Conservation (phyloP, 2,797 vertebrate species). For the Decapterus maruadsi region DNA sequence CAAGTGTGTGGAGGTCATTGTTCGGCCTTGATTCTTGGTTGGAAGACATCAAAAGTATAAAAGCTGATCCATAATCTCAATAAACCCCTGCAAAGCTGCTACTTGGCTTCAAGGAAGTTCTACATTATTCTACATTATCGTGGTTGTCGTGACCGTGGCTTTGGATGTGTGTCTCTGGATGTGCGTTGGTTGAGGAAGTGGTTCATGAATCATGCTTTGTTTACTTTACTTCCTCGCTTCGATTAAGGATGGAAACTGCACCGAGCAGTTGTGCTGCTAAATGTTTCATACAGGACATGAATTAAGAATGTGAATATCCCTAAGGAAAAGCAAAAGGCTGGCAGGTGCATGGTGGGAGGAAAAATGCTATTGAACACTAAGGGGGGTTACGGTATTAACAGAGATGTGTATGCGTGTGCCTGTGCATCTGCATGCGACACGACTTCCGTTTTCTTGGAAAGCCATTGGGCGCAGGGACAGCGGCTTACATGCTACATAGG, state of each 20-base stretch:
- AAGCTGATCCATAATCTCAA: constrained; percentile 69
- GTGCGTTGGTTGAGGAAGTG: constrained; percentile 36
- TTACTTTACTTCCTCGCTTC: constrained; percentile 54
- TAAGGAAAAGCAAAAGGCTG: constrained; percentile 30
- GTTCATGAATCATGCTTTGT: constrained; percentile 55
- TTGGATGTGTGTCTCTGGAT: constrained; percentile 35
- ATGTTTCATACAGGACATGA: constrained; percentile 68
- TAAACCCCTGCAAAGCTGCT: constrained; percentile 74
- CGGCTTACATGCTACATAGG: constrained; percentile 9
- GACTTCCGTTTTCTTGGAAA: constrained; percentile 44
- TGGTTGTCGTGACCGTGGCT: constrained; percentile 44
- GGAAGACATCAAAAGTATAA: constrained; percentile 66
- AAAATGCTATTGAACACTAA: constrained; percentile 31
- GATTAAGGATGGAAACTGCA: constrained; percentile 55
- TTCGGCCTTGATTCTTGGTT: constrained; percentile 29
- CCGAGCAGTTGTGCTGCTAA: constrained; percentile 57
- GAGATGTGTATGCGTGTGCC: not conserved
- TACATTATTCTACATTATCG: constrained; percentile 59
- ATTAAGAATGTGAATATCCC: constrained; percentile 61
- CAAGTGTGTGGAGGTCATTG: not conserved
- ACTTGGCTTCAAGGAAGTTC: constrained; percentile 64
- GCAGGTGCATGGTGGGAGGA: constrained; percentile 21
- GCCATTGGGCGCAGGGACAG: constrained; percentile 30
- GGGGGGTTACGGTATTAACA: constrained; percentile 7
- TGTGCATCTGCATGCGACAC: constrained; percentile 20